Base-by-base conservation (phyloP, 23 tunicate species). In the Trididemnum nubilum region DNA sequence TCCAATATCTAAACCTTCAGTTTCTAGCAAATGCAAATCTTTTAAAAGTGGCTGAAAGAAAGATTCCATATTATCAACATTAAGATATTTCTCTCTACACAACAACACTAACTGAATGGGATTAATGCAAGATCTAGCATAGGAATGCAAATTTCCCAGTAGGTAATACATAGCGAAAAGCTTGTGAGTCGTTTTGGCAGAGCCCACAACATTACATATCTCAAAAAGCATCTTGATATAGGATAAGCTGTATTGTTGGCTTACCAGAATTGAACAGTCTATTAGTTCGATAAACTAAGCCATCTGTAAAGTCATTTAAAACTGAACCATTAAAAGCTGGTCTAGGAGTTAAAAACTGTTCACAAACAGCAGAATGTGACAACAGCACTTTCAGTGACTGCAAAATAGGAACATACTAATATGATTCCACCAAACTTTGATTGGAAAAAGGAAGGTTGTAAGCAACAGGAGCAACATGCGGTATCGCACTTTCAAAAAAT, bases 161-260 rank as follows among this genome's bases (percentile, higher is more conserved):
- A 57, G n/a, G 26, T 37, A 81, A 31, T 65, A 81, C 9, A 81
- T 71, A 36, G 85, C 84, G 18, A 80, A 38, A 2, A 80, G 30
- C 36, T 80, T 80, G 31, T 80, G 84, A 25, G 32, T 37, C 9
- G 71, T 22, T 44, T 65, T 65, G 1, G 76, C 85, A 36, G 74
- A 36, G 15, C 85, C 76, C 19, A 81, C 5, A 1, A 76, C 76
- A 36, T 81, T 81, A 24, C 36, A 12, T 23, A 81, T 54, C 33
- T 80, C 85, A 81, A n/a, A 81, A 81, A 26, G 76, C 35, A 44
- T 81, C 85, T 36, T 81, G 85, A 49, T 81, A 81, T 18, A 81
- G 39, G 25, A 81, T 66, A 36, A 81, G 23, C 25, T 81, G 52
- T 9, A 61, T 61, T n/a, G 69, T 9, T 25, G 22, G 29, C 23